A percentile compares a stretch with the other conserved stretches of the same genome.
Conservation (phyloP, 2,113 vertebrate species). For the Aix galericulata region DNA sequence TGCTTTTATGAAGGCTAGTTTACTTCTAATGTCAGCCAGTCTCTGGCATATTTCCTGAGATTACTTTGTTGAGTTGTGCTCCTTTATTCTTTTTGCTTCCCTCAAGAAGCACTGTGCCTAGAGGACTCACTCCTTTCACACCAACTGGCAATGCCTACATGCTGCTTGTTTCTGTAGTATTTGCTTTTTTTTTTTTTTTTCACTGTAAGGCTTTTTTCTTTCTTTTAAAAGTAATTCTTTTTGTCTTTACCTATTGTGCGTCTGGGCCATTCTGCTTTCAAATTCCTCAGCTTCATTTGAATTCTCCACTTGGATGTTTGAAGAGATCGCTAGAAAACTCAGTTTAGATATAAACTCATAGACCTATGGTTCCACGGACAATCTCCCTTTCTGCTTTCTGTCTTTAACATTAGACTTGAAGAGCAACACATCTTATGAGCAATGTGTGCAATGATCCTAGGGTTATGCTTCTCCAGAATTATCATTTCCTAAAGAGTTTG, state of each 20-base stretch:
- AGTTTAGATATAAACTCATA: neutral
- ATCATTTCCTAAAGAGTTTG: neutral
- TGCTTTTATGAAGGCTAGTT: slow-evolving; percentile 44
- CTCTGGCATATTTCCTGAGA: slow-evolving; percentile 43
- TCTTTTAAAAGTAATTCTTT: neutral
- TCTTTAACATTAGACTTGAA: neutral
- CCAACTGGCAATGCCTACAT: neutral
- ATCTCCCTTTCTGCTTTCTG: neutral
- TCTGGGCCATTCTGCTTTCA: neutral
- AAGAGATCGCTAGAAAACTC: neutral
- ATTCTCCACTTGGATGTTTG: neutral
- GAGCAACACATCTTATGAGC: neutral
- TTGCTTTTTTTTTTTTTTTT: neutral
- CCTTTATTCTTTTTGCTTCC: slow-evolving; percentile 11
- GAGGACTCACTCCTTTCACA: slow-evolving; percentile 2
- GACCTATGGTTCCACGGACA: neutral
- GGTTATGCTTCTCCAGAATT: neutral
- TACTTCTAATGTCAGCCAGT: slow-evolving; percentile 45
- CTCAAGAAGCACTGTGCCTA: neutral
- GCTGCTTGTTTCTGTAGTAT: neutral
- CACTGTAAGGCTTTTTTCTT: neutral
- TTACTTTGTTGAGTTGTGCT: slow-evolving; percentile 3
- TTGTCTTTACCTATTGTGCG: neutral
- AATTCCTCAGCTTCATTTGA: neutral
- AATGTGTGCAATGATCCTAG: neutral